Evolutionary conservation across 2,113 vertebrate genomes (phyloP).

Genomic region (Anolis carolinensis): DNA sequence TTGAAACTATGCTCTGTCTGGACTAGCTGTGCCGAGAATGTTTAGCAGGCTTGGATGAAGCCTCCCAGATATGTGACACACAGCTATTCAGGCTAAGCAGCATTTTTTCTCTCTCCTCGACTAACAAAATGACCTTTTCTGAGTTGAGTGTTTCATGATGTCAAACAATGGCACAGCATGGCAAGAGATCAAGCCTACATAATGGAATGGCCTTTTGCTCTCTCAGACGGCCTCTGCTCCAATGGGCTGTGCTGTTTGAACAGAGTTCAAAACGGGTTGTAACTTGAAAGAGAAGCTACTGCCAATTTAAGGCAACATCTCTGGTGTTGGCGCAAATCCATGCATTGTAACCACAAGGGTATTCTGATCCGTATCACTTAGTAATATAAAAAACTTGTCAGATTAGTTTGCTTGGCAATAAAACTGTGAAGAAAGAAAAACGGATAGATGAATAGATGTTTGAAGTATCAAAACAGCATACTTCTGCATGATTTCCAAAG

Average conservation of each 20-base stretch:
- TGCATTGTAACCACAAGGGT: background rate
- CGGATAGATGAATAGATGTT: too few relatives aligned
- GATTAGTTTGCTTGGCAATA: background rate
- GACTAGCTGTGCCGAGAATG: background rate
- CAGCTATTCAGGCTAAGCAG: conserved; percentile 35
- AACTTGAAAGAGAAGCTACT: conserved; percentile 49
- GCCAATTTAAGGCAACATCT: conserved; percentile 25
- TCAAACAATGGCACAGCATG: conserved; percentile 54
- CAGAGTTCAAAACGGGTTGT: conserved; percentile 46
- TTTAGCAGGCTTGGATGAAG: conserved; percentile 50
- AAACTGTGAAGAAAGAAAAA: background rate
- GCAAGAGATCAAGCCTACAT: conserved; percentile 43
- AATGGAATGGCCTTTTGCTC: conserved; percentile 39
- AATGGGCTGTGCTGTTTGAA: conserved; percentile 42
- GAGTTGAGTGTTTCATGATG: conserved; percentile 42
- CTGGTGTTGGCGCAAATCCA: conserved; percentile 1
- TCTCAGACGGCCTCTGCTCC: conserved; percentile 38
- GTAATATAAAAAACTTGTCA: background rate
- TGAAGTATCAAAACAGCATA: background rate
- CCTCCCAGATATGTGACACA: conserved; percentile 39
- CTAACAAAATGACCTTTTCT: conserved; percentile 42
- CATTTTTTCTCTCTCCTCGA: background rate
- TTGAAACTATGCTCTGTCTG: conserved; percentile 12
- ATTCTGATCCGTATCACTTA: background rate
- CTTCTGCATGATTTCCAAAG: background rate